Evolutionary conservation across 2,113 vertebrate genomes (phyloP), one percentile per base, ranked within the genome.

Genomic region (Gallinago media): DNA sequence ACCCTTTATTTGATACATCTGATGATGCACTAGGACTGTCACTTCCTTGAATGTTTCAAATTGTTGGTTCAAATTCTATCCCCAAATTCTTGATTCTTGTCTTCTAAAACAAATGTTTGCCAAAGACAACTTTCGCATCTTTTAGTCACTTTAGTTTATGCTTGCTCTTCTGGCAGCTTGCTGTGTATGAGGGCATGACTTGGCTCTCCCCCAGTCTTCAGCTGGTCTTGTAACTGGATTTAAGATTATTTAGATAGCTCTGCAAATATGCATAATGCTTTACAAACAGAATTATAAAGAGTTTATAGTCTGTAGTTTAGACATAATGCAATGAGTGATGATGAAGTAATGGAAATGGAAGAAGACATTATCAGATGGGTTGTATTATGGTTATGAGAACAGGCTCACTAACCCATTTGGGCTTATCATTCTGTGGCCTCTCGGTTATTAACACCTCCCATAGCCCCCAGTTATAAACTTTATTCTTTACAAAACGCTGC

Each of bases 231-330:
- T 92, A 96, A 96, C 61, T 91, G 71, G 40, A 96, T 97, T 88
- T 92, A 25, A 65, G 85, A 16, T 67, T 96, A 91, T 91, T 97
- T 89, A 78, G 91, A 68, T 76, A 88, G 91, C 91, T 94, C 80
- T 1, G 27, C 83, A 94, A 96, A 89, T 95, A 89, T 80, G 82
- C 76, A 72, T 84, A 95, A 88, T 93, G 88, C 73, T 75, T 42
- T 63, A 23, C 80, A 97, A 96, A 97, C 71, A 74, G 22, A 96
- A 74, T 97, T 94, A 94, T 29, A 85, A 59, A 26, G 85, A 63
- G 89, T 73, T 94, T 75, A 20, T 71, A 31, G 72, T 52, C 92
- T 94, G 12, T 91, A 29, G 82, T 92, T 96, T 88, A 61, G 95
- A 56, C 49, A 56, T 95, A 94, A 94, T 96, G 79, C 88, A 91